Percentiles rank a stretch among this genome's conserved stretches.
Evolutionary conservation across 2,113 vertebrate genomes (phyloP).

Genomic region (Nothocercus nigrocapillus): DNA sequence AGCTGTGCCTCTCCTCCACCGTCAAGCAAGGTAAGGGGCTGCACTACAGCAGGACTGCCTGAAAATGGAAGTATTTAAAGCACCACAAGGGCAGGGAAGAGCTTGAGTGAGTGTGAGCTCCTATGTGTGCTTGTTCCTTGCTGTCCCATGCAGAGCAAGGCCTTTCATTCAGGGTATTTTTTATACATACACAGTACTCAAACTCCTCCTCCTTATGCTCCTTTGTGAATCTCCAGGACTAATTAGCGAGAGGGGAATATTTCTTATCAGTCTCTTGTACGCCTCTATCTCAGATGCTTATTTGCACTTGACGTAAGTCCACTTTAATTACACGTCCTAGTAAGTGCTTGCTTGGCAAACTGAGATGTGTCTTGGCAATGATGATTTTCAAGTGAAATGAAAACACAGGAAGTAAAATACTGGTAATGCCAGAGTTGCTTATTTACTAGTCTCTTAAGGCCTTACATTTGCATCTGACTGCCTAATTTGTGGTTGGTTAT

Average conservation of each 20-base stretch:
- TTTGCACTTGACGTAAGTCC: neutral
- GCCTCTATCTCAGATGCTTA: neutral
- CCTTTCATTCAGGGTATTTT: neutral
- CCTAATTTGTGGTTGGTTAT: neutral
- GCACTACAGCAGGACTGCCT: accelerated
- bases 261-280: neutral
- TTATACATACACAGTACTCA: neutral
- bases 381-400: slow-evolving; percentile 26
- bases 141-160: neutral
- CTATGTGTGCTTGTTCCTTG: neutral
- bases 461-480: neutral
- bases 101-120: neutral
- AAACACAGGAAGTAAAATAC: slow-evolving; percentile 43
- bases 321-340: slow-evolving; percentile 38
- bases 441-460: neutral
- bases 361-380: neutral
- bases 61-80: neutral
- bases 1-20: slow-evolving; percentile 87
- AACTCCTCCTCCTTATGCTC: neutral
- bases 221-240: neutral
- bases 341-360: slow-evolving; percentile 12
- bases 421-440: neutral
- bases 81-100: neutral
- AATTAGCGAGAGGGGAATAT: neutral
- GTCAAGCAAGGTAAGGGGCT: slow-evolving; percentile 90